Conservation (phyloP, 2,113 vertebrate species). For the Penelope pileata region DNA sequence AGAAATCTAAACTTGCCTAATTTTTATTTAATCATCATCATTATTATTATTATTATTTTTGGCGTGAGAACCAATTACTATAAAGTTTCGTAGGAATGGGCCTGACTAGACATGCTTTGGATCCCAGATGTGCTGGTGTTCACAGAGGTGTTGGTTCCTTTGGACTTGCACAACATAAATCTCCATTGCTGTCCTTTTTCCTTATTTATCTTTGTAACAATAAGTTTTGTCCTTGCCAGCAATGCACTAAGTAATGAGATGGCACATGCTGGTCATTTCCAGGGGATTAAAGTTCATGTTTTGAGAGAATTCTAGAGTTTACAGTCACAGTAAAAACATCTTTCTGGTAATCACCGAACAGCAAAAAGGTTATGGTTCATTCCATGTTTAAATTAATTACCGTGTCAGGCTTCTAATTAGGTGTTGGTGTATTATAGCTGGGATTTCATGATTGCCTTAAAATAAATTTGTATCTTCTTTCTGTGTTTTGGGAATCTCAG, state of each 20-base stretch:
- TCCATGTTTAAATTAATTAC: constrained; percentile 31
- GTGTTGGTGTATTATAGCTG: neutral
- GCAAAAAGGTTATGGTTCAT: constrained; percentile 47
- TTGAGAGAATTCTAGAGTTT: constrained; percentile 4
- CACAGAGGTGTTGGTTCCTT: neutral
- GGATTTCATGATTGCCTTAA: neutral
- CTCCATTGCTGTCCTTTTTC: neutral
- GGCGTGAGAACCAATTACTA: neutral
- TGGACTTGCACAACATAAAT: neutral
- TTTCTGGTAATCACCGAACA: constrained; percentile 47
- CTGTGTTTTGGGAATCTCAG: neutral
- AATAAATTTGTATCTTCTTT: neutral
- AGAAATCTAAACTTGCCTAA: neutral
- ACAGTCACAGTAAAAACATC: constrained; percentile 26
- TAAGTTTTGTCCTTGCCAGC: neutral
- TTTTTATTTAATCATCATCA: too few species aligned
- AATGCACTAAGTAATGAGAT: neutral
- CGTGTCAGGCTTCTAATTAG: constrained; percentile 36
- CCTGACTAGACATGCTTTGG: neutral
- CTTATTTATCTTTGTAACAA: neutral
- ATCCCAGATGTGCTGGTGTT: neutral
- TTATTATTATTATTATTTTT: too few species aligned
- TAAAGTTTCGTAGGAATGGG: neutral
- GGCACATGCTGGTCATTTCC: constrained; percentile 38
- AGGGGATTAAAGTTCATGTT: constrained; percentile 43